Base-by-base conservation (phyloP, 2,113 vertebrate genomes). In the Cyanoramphus novaezelandiae region DNA sequence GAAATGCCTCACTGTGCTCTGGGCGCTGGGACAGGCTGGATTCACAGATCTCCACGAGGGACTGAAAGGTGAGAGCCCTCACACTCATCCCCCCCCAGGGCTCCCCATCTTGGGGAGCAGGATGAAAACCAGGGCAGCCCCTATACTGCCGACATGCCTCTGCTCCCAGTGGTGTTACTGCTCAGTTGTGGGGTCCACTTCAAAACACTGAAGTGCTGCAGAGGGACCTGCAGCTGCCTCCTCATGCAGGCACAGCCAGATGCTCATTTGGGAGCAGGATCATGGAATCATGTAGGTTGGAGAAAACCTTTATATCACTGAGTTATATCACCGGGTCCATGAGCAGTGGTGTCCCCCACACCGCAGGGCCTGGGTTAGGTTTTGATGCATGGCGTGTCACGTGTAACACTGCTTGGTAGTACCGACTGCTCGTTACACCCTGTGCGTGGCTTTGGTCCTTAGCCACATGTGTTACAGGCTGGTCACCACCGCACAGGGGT, bases 1-100 rank as follows among this genome's bases (percentile, higher is more conserved):
- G 1, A 99, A 99, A 79, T 99, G 99, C 96, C 97, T 99, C 75
- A 99, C 98, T 8, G 98, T 99, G 89, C 99, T 99, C 98, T 99
- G 99, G 99, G 98, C 99, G 1, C 96, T 99, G 93, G 99, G 99
- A 5, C 99, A 99, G 93, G 99, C 99, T 0, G 99, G 99, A 7
- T 99, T 99, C 95, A 28, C 98, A 2, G 99, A 98, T 95, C 99
- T 99, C 65, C 97, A 98, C 0, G 99, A 99, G 93, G 99, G 99
- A 74, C 97, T 99, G 53, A 98, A 97, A 98, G 99, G 99, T 98
- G 92, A 95, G 76, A 44, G 37, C 25, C 0, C 33, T 35, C 4
- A 3, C 9, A 29, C 3, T 41, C 29, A 37, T 10, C 1, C 8
- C 20, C 20, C 3, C 2, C 4, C 11, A n/a, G 27, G 41, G 20